These are phyloP conservation scores for Actinia equina DNA, from an alignment of 64 coral and sea anemone species.

Conservation along the genomic window DNA sequence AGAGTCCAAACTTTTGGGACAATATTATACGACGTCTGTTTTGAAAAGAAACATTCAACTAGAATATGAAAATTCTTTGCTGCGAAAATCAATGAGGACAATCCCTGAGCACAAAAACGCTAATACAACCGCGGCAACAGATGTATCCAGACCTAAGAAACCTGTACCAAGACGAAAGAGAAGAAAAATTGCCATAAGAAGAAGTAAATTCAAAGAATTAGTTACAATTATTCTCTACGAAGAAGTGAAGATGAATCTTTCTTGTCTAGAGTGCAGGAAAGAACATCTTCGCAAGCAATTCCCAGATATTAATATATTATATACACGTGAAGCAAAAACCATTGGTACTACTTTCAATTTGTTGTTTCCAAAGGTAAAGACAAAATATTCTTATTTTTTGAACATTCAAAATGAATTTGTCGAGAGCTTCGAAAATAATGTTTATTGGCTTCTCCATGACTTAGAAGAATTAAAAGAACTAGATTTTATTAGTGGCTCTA, in stretches of 20 bases:
- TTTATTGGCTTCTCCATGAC: conserved; percentile 12
- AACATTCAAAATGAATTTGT: neutral
- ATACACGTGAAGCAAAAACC: neutral
- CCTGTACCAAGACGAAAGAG: too few species aligned
- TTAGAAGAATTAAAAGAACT: conserved; percentile 19
- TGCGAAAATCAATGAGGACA: too few species aligned
- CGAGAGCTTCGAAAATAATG: neutral
- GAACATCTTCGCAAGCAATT: neutral
- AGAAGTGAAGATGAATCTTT: neutral
- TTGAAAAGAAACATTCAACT: too few species aligned
- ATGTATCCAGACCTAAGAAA: too few species aligned
- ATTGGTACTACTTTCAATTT: neutral
- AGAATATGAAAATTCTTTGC: too few species aligned
- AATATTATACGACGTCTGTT: too few species aligned
- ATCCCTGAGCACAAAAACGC: too few species aligned
- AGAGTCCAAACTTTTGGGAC: too few species aligned
- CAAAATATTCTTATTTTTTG: conserved; percentile 40
- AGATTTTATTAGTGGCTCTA: conserved; percentile 49
- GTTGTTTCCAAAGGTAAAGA: neutral
- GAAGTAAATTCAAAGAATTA: neutral
- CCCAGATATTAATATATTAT: neutral
- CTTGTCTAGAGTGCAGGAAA: neutral
- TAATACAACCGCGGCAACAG: too few species aligned
- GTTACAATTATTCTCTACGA: neutral
- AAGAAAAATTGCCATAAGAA: too few species aligned